Conservation (phyloP, 2,888 invertebrate genomes). For the Lysandra coridon region DNA sequence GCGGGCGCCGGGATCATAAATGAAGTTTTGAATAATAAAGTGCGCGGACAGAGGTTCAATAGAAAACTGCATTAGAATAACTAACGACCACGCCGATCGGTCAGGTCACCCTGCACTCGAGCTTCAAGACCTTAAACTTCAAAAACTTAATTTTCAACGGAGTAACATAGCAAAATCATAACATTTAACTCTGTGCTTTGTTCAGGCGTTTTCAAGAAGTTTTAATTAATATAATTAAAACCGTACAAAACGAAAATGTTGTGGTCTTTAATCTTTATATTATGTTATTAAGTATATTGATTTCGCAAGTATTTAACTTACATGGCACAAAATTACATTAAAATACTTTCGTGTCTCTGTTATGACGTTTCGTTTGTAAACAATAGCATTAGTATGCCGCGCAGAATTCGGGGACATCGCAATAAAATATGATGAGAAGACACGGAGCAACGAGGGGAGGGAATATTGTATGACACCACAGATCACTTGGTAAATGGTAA, state of each 20-base stretch:
- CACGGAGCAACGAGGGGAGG: background rate
- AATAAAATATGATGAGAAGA: background rate
- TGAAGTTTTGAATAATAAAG: background rate
- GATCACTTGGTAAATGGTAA: background rate
- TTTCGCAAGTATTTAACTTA: too few relatives aligned
- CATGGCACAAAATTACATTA: background rate
- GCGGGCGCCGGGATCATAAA: background rate
- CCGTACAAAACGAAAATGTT: too few relatives aligned
- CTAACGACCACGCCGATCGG: background rate
- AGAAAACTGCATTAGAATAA: conserved; percentile 6
- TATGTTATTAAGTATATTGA: too few relatives aligned
- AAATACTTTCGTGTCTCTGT: background rate
- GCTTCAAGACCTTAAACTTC: too few relatives aligned
- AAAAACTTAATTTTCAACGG: too few relatives aligned
- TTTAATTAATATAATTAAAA: too few relatives aligned
- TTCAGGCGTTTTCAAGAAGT: too few relatives aligned
- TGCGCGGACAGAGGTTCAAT: background rate
- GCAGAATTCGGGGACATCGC: background rate
- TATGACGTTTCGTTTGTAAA: background rate
- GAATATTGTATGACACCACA: background rate
- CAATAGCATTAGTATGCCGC: background rate
- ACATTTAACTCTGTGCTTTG: too few relatives aligned
- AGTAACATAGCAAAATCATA: too few relatives aligned
- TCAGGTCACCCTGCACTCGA: background rate
- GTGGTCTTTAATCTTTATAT: too few relatives aligned